These are phyloP conservation scores for Penaeus indicus DNA, from an alignment of 1,140 invertebrate species.

Conservation along the genomic window DNA sequence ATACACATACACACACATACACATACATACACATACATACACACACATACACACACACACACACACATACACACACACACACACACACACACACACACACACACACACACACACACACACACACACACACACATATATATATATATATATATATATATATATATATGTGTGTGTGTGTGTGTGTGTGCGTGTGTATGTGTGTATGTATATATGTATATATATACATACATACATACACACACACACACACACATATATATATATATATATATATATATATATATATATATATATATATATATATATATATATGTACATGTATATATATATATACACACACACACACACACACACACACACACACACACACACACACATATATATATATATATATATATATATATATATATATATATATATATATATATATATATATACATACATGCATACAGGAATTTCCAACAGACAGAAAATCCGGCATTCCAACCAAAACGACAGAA, in stretches of 20 bases:
- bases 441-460: too few relatives aligned
- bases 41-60: background rate
- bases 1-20: too few relatives aligned
- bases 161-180: slow-evolving; percentile 24
- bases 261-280: background rate
- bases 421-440: too few relatives aligned
- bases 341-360: too few relatives aligned
- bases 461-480: too few relatives aligned
- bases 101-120: background rate
- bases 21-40: background rate
- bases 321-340: too few relatives aligned
- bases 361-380: too few relatives aligned
- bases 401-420: too few relatives aligned
- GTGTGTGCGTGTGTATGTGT: slow-evolving; percentile 23
- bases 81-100: background rate
- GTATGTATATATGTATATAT: background rate
- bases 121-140: background rate
- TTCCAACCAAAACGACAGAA: too few relatives aligned
- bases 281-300: background rate
- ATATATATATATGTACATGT: too few relatives aligned
- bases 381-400: too few relatives aligned
- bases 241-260: background rate
- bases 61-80: background rate
- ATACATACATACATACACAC: background rate
- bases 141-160: background rate